Base-by-base conservation (phyloP, 2,888 invertebrate genomes). In the Tetragonisca angustula region DNA sequence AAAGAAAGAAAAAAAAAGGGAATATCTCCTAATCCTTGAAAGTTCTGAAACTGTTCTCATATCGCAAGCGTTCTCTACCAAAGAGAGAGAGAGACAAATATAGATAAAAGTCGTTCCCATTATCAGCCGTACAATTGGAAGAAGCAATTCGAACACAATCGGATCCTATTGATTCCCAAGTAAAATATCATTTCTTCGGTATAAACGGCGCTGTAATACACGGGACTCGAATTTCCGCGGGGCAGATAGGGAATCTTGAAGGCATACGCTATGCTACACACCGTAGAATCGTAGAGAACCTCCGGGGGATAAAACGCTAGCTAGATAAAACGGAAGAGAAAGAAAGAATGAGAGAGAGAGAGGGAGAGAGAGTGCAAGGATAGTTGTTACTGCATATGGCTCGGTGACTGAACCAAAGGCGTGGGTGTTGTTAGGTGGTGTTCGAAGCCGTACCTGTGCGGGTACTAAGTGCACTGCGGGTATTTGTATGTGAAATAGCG, bases 361-460 rank as follows among this genome's bases (percentile, higher is more conserved):
- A 13, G 54, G 6, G 54, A 54, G 2, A 56, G 65, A 52, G 69
- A 52, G 68, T 24, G 76, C 64, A 71, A 73, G 84, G 83, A 90
- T 87, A 86, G 77, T 90, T 87, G 77, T 43, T 43, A 43, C 90
- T 85, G 84, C 90, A 88, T 85, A 87, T 86, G 91, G 85, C 86
- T 80, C 84, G 90, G 81, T 79, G 85, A 83, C 32, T 78, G 84
- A 85, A 85, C 76, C 52, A 84, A 79, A 84, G 83, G 91, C 91
- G 91, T 91, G 89, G 91, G 91, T 80, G 90, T 90, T 72, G 90
- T 90, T 72, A 76, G 87, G 69, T 80, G 86, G 83, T 89, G 86
- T 85, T 87, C 84, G 84, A 84, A 79, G 83, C 59, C 79, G 84
- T 84, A 83, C 78, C 86, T 71, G 78, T 69, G 72, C 81, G 75